These are phyloP conservation scores for Zaprionus inermis DNA, from an alignment of 1,140 invertebrate genomes.

Conservation along the genomic window DNA sequence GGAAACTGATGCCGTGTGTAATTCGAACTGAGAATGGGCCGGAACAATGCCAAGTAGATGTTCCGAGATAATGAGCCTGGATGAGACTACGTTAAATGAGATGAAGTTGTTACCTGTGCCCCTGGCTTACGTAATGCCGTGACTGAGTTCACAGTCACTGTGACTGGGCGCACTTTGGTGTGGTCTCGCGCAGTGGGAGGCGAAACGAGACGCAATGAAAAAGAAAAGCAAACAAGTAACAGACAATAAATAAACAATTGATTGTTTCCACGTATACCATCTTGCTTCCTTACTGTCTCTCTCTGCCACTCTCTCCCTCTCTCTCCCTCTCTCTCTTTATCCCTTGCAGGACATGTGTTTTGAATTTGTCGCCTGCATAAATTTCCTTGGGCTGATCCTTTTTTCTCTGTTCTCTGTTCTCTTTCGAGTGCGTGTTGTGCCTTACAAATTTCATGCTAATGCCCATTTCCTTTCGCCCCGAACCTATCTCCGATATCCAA, in stretches of 20 bases:
- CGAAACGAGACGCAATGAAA: conserved; percentile 31
- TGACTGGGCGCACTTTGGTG: conserved; percentile 37
- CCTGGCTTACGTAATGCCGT: conserved; percentile 28
- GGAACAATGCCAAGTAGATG: conserved; percentile 48
- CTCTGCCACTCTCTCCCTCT: neutral
- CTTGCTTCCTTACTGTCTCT: neutral
- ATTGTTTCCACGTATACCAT: conserved; percentile 52
- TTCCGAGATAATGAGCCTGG: conserved; percentile 33
- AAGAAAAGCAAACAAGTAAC: conserved; percentile 66
- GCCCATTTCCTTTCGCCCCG: conserved; percentile 68
- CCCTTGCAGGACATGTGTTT: conserved; percentile 69
- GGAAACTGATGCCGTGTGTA: conserved; percentile 46
- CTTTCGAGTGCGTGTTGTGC: conserved; percentile 75
- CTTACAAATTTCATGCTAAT: conserved; percentile 80
- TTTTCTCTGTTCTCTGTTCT: conserved; percentile 36
- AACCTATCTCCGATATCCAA: conserved; percentile 67
- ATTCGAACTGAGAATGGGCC: neutral
- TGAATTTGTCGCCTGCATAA: conserved; percentile 81
- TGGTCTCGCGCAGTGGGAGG: conserved; percentile 53
- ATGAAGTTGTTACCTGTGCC: conserved; percentile 69
- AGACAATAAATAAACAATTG: conserved; percentile 81
- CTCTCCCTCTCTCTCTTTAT: neutral
- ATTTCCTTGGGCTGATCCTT: conserved; percentile 69
- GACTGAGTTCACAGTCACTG: neutral
- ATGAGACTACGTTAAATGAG: conserved; percentile 77